phyloP scores from a whole-genome alignment of 92 coral and sea anemone genomes.

The Bergia puertoricense region DNA sequence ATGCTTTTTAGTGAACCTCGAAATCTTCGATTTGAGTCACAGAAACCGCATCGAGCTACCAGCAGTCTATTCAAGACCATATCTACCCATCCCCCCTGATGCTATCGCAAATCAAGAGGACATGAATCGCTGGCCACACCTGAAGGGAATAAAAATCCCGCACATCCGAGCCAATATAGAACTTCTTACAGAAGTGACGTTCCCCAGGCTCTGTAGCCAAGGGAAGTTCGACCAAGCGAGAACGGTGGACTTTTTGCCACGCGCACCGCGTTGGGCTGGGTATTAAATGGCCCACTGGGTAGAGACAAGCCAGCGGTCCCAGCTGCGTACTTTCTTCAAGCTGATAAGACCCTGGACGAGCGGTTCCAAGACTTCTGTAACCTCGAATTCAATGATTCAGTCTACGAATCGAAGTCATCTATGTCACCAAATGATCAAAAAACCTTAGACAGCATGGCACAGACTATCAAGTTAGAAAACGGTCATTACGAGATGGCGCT shows the following conservation, averaged over 20 bases:
- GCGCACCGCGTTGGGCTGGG: not conserved
- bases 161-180: conserved; percentile 4
- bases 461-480: conserved; percentile 36
- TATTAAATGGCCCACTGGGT: not conserved
- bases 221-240: not conserved
- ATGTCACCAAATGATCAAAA: conserved; percentile 42
- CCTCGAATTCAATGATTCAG: too few relatives aligned
- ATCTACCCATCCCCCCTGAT: conserved; percentile 29
- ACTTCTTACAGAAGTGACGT: conserved; percentile 35
- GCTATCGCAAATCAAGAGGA: conserved; percentile 13
- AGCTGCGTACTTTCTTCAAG: too few relatives aligned
- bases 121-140: conserved; percentile 39
- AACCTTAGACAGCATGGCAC: conserved; percentile 34
- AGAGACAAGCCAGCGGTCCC: not conserved
- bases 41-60: not conserved
- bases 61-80: not conserved
- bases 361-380: too few relatives aligned
- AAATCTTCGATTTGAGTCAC: conserved; percentile 8
- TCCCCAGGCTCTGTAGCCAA: conserved; percentile 21
- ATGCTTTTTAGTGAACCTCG: conserved; percentile 33
- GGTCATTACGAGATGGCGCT: conserved; percentile 43
- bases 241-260: conserved; percentile 32
- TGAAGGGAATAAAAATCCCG: conserved; percentile 2
- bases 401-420: not conserved
- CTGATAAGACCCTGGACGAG: too few relatives aligned